Evolutionary conservation across 2,888 invertebrate species (phyloP).

Genomic region (Eristalis tenax): DNA sequence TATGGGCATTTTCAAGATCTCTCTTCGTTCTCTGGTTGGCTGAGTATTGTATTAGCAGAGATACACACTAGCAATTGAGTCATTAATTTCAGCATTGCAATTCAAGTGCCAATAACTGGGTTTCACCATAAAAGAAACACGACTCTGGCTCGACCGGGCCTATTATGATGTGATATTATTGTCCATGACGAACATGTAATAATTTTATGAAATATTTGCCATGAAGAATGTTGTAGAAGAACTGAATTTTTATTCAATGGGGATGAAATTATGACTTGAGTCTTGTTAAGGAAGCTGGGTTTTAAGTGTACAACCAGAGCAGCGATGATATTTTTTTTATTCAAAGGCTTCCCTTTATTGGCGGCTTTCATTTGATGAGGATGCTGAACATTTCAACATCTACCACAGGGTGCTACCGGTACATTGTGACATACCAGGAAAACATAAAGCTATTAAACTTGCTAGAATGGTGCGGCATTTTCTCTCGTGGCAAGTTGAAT

Average conservation of each 20-base stretch:
- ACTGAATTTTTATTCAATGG: background rate
- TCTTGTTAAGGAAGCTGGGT: background rate
- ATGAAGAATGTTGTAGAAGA: background rate
- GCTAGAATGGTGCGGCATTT: too few species aligned
- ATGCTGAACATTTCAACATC: too few species aligned
- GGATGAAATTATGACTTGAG: background rate
- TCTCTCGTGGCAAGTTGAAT: too few species aligned
- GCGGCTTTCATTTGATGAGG: too few species aligned
- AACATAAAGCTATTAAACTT: too few species aligned
- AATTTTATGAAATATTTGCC: background rate
- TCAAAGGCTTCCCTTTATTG: too few species aligned
- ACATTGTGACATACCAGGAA: too few species aligned
- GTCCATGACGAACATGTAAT: slow-evolving; percentile 2
- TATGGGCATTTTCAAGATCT: slow-evolving; percentile 57
- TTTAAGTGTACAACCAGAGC: too few species aligned
- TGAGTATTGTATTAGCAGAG: background rate
- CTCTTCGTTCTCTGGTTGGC: background rate
- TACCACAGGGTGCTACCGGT: too few species aligned
- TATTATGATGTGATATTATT: background rate
- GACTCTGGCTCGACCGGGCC: background rate
- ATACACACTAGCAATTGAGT: slow-evolving; percentile 55
- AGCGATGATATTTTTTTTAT: too few species aligned
- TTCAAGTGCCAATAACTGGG: slow-evolving; percentile 68
- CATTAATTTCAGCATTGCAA: slow-evolving; percentile 69
- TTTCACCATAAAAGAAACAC: slow-evolving; percentile 51